These are phyloP conservation scores for Nephrocerus scutellatus DNA, from an alignment of 2,888 invertebrate genomes.

Conservation along the genomic window DNA sequence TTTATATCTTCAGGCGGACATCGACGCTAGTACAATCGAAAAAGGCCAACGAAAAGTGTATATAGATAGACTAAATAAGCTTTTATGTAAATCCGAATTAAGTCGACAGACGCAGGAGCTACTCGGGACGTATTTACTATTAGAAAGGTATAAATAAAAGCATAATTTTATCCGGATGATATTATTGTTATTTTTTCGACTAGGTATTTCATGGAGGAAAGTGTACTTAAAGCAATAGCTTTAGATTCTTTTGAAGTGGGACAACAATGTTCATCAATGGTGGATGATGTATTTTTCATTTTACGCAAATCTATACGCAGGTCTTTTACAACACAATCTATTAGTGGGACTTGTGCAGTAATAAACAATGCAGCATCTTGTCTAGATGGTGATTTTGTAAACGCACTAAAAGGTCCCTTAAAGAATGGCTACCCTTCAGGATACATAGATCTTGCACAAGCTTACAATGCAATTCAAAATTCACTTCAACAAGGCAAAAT, in stretches of 20 bases:
- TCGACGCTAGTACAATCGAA: conserved; percentile 55
- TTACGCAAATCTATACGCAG: conserved; percentile 92
- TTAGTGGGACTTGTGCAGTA: conserved; percentile 94
- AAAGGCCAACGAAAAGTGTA: conserved; percentile 48
- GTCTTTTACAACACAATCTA: conserved; percentile 80
- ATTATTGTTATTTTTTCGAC: background rate
- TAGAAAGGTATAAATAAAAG: conserved; percentile 62
- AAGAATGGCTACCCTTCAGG: conserved; percentile 70
- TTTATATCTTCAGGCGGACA: conserved; percentile 52
- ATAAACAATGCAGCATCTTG: conserved; percentile 87
- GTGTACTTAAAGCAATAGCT: conserved; percentile 81
- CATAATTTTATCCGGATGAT: background rate
- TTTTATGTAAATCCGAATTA: conserved; percentile 65
- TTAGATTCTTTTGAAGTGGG: conserved; percentile 70
- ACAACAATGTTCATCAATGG: conserved; percentile 78
- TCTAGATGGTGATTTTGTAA: conserved; percentile 77
- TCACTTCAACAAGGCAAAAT: conserved; percentile 73
- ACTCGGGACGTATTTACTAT: conserved; percentile 77
- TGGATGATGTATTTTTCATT: conserved; percentile 97
- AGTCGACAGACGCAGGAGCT: conserved; percentile 74
- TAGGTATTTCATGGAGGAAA: conserved; percentile 91
- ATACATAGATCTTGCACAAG: conserved; percentile 70
- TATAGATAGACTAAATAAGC: conserved; percentile 54
- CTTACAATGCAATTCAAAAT: conserved; percentile 74
- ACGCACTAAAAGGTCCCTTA: conserved; percentile 64